Conservation (phyloP, 2,888 invertebrate genomes). For the Ferrisia virgata region DNA sequence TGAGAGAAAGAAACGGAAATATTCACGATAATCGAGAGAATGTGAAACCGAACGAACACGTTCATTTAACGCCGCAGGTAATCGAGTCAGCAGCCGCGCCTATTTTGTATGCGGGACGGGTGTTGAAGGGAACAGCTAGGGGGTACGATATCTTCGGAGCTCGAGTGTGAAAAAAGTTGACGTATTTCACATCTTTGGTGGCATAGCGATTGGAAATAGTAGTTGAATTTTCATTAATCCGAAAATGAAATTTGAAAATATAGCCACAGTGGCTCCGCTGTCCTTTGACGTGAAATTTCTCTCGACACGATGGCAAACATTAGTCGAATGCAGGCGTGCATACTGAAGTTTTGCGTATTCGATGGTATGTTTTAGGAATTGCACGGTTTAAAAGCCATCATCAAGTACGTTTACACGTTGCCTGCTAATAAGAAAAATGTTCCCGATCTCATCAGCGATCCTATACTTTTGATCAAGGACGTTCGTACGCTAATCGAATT, state of each 20-base stretch:
- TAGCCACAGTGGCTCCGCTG: too few relatives aligned
- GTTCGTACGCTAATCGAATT: slow-evolving; percentile 83
- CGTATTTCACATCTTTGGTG: too few relatives aligned
- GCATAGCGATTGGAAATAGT: too few relatives aligned
- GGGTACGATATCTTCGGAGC: too few relatives aligned
- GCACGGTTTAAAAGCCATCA: slow-evolving; percentile 66
- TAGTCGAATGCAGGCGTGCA: too few relatives aligned
- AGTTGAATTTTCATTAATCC: too few relatives aligned
- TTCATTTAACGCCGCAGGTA: slow-evolving; percentile 76
- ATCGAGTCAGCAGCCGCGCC: not conserved
- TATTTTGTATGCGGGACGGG: too few relatives aligned
- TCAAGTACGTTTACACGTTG: slow-evolving; percentile 84
- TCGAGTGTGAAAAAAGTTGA: too few relatives aligned
- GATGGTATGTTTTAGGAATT: slow-evolving; percentile 55
- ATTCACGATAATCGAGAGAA: slow-evolving; percentile 48
- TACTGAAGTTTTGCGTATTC: too few relatives aligned
- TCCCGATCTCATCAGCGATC: slow-evolving; percentile 84
- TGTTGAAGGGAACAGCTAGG: not conserved
- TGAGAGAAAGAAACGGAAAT: slow-evolving; percentile 52
- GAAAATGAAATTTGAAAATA: too few relatives aligned
- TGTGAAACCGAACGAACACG: slow-evolving; percentile 56
- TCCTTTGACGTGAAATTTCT: too few relatives aligned
- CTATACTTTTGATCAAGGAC: slow-evolving; percentile 83
- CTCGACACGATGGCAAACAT: too few relatives aligned
- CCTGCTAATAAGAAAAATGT: slow-evolving; percentile 88